Evolutionary conservation across 2,797 vertebrate species (phyloP).

Genomic region (Aplochiton taeniatus): DNA sequence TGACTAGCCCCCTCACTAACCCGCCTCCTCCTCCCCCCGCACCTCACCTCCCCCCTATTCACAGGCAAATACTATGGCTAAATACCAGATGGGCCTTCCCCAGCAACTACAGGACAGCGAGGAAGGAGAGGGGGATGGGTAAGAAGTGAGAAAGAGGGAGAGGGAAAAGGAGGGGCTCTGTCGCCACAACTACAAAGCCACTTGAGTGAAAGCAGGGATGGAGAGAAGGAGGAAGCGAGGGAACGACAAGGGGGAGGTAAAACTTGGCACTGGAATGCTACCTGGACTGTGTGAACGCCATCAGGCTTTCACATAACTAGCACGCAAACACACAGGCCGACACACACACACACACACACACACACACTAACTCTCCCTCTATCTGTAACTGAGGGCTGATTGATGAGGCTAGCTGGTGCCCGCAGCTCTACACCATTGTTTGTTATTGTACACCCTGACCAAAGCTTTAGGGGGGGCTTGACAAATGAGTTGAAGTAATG

Average conservation of each 20-base stretch:
- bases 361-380: background rate
- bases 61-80: constrained; percentile 67
- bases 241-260: constrained; percentile 34
- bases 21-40: constrained; percentile 45
- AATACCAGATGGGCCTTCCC: constrained; percentile 72
- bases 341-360: background rate
- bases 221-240: constrained; percentile 1
- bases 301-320: background rate
- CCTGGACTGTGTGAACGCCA: constrained; percentile 49
- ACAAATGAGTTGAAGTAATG: constrained; percentile 5
- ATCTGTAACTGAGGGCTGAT: constrained; percentile 13
- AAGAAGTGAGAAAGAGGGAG: constrained; percentile 10
- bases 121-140: constrained; percentile 29
- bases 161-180: background rate
- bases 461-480: background rate
- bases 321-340: background rate
- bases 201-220: constrained; percentile 45
- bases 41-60: constrained; percentile 61
- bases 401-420: constrained; percentile 18
- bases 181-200: constrained; percentile 55
- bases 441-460: constrained; percentile 1
- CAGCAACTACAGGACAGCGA: constrained; percentile 56
- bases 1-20: constrained; percentile 39
- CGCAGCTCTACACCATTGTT: constrained; percentile 2
- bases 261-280: constrained; percentile 62